phyloP scores from a whole-genome alignment of 2,888 invertebrate genomes.

The Lumbricus terrestris region DNA sequence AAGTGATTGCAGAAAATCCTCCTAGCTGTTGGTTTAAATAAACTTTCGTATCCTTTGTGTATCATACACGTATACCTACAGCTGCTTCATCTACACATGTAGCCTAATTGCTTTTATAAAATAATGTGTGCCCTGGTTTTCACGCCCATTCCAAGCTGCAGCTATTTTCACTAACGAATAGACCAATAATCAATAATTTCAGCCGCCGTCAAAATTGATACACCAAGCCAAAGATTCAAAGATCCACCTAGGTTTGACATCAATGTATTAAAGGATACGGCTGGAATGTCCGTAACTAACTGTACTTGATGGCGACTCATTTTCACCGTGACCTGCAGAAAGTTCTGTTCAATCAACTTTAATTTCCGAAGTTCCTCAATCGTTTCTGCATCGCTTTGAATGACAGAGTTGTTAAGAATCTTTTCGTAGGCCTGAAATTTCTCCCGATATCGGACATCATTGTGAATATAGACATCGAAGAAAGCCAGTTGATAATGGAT shows the following conservation, averaged over 20 bases:
- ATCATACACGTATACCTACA: too few relatives aligned
- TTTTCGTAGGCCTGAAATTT: neutral
- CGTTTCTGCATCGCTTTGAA: neutral
- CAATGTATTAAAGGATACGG: neutral
- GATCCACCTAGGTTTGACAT: slow-evolving; percentile 15
- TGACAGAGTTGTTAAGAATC: neutral
- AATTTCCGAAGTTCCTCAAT: neutral
- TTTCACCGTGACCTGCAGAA: neutral
- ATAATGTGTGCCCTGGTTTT: neutral
- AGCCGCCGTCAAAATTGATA: neutral
- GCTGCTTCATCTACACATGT: too few relatives aligned
- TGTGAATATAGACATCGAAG: neutral
- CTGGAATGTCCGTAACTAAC: neutral
- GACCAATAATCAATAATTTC: slow-evolving; percentile 8
- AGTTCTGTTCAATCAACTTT: slow-evolving; percentile 7
- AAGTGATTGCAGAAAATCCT: too few relatives aligned
- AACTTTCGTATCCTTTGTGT: too few relatives aligned
- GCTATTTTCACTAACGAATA: neutral
- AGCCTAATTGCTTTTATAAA: too few relatives aligned
- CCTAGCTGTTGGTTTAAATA: too few relatives aligned
- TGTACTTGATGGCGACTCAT: neutral
- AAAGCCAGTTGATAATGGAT: neutral
- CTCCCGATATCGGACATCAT: neutral
- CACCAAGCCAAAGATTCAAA: slow-evolving; percentile 16
- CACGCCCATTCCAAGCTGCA: neutral